phyloP scores from a whole-genome alignment of 1,140 invertebrate genomes.

The Penaeus japonicus region DNA sequence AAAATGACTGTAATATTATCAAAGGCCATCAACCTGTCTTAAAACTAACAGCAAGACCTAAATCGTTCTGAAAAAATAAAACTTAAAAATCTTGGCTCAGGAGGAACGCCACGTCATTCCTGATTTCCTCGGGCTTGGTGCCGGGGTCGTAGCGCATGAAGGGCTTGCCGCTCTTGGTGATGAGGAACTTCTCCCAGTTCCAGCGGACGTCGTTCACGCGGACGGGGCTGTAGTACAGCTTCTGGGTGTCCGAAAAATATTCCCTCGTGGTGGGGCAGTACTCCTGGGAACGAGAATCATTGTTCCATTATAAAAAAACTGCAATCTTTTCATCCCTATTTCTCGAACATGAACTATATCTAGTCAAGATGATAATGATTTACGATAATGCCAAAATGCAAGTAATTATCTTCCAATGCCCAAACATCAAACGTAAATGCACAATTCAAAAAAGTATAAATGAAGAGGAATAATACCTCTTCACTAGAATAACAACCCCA shows the following conservation, averaged over 20 bases:
- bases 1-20: too few species aligned
- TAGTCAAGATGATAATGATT: too few species aligned
- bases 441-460: too few species aligned
- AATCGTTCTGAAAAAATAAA: background rate
- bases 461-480: too few species aligned
- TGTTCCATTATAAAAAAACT: background rate
- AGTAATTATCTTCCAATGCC: too few species aligned
- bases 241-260: conserved; percentile 57
- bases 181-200: conserved; percentile 73
- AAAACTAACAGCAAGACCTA: background rate
- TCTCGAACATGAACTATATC: too few species aligned
- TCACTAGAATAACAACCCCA: too few species aligned
- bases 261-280: conserved; percentile 63
- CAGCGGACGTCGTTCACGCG: conserved; percentile 68
- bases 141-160: conserved; percentile 59
- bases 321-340: background rate
- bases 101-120: conserved; percentile 60
- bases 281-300: conserved; percentile 55
- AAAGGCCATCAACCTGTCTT: background rate
- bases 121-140: conserved; percentile 61
- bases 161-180: conserved; percentile 66
- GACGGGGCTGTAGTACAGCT: conserved; percentile 66
- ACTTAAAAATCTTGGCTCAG: conserved; percentile 36
- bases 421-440: too few species aligned
- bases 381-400: too few species aligned